phyloP scores from a whole-genome alignment of 2,797 vertebrate species.

The Microctenopoma stevenorrisi region DNA sequence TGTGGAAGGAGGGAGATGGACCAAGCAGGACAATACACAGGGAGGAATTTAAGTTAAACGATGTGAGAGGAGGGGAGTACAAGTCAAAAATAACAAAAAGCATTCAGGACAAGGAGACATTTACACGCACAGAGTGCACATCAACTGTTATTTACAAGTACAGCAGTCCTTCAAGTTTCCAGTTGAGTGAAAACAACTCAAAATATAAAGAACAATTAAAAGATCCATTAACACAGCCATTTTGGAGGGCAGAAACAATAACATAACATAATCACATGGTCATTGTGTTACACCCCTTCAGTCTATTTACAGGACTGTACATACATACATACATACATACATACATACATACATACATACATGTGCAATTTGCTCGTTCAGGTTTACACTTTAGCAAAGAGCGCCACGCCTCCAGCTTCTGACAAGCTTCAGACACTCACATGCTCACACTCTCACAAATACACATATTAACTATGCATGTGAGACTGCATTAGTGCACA shows the following conservation, averaged over 20 bases:
- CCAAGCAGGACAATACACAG: constrained; percentile 77
- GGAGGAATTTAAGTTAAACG: constrained; percentile 70
- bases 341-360: constrained; percentile 73
- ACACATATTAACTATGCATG: constrained; percentile 19
- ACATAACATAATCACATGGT: constrained; percentile 79
- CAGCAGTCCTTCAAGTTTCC: constrained; percentile 99
- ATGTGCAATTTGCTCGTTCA: constrained; percentile 71
- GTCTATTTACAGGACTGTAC: constrained; percentile 77
- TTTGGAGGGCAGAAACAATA: constrained; percentile 68
- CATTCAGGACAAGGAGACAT: constrained; percentile 89
- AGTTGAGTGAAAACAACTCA: constrained; percentile 85
- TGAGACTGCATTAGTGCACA: constrained; percentile 56
- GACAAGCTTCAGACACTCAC: constrained; percentile 56
- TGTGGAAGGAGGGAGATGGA: constrained; percentile 65
- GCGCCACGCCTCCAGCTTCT: constrained; percentile 47
- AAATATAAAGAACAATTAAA: constrained; percentile 70
- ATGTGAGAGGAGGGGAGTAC: constrained; percentile 50
- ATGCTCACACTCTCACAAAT: constrained; percentile 34
- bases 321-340: constrained; percentile 71
- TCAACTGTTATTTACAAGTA: constrained; percentile 95
- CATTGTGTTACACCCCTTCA: constrained; percentile 62
- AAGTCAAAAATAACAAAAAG: constrained; percentile 80
- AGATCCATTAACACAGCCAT: constrained; percentile 80
- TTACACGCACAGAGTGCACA: constrained; percentile 95
- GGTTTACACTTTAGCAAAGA: constrained; percentile 68